Percentiles rank a stretch among this genome's conserved stretches.
Evolutionary conservation across 1,140 invertebrate genomes (phyloP).

Genomic region (Tetraneura akinire): DNA sequence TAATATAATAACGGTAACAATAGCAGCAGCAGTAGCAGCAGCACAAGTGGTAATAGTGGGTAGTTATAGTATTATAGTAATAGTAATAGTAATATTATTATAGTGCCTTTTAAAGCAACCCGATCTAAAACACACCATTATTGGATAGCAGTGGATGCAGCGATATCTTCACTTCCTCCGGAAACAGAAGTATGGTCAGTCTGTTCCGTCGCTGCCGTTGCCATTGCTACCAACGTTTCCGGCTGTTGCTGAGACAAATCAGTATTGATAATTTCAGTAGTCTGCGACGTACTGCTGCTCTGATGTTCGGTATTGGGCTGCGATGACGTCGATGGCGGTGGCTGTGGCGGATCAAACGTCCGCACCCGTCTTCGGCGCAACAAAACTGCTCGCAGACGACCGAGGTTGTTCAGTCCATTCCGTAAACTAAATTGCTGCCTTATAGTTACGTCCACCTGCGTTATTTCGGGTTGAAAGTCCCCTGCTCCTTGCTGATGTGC

Average conservation of each 20-base stretch:
- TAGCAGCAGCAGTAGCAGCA: neutral
- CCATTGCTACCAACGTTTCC: too few relatives aligned
- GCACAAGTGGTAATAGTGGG: neutral
- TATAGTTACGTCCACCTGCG: neutral
- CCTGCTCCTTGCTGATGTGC: neutral
- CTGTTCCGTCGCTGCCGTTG: too few relatives aligned
- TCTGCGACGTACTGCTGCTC: neutral
- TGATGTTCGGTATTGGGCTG: neutral
- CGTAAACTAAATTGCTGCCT: conserved; percentile 12
- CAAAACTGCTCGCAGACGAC: conserved; percentile 11
- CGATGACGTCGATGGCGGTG: neutral
- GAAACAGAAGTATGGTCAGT: too few relatives aligned
- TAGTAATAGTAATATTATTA: neutral
- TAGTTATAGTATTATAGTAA: neutral
- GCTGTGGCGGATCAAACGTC: neutral
- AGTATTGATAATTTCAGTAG: neutral
- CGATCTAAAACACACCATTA: neutral
- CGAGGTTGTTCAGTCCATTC: conserved; percentile 33
- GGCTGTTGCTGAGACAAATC: neutral
- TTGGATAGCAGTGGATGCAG: neutral
- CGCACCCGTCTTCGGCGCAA: neutral
- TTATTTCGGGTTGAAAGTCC: neutral
- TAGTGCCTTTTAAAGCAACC: neutral
- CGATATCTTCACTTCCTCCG: neutral
- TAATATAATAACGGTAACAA: neutral